Evolutionary conservation across 2,888 invertebrate species (phyloP), one percentile per base, ranked within the genome.

Genomic region (Amiota mariae): DNA sequence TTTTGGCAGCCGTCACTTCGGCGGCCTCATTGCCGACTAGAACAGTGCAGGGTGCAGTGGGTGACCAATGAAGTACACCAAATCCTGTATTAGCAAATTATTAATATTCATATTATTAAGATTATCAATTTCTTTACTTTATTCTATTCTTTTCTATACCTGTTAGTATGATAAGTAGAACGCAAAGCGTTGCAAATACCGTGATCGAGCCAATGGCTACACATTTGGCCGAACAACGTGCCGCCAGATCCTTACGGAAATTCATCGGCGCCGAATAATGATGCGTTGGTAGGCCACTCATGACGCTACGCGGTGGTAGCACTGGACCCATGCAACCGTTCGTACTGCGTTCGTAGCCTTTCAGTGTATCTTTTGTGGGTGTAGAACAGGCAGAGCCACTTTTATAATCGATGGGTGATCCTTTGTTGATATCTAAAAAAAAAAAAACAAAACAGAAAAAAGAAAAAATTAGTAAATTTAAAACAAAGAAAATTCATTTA

Each of bases 191-290:
- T 84, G 96, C 93, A 84, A 95, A 94, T 84, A 97, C 92, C 90
- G 96, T 93, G 88, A 97, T 94, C 89, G 96, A 95, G 81, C 95
- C 93, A 88, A 98, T 95, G 79, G 97, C 96, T 82, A 96, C 94
- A 91, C 97, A 96, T 90, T 95, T 95, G 96, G 97, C 97, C 78
- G 96, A 95, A 91, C 98, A 98, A 86, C 93, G 92, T 82, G 95
- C 94, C 74, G 95, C 94, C 85, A 96, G 92, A 84, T 95, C 95
- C 92, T 96, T 96, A 89, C 95, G 94, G 91, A 96, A 96, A 91
- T 95, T 96, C 91, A 96, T 95, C 85, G 96, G 92, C 82, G 95
- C 94, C 79, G 94, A 93, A 88, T 94, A 95, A 90, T 95, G 94
- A 85, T 94, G 93, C 79, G 94, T 93, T 85, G 92, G 92, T 82